Conservation (phyloP, 2,113 vertebrate genomes). For the Trochalopteron elliotii region DNA sequence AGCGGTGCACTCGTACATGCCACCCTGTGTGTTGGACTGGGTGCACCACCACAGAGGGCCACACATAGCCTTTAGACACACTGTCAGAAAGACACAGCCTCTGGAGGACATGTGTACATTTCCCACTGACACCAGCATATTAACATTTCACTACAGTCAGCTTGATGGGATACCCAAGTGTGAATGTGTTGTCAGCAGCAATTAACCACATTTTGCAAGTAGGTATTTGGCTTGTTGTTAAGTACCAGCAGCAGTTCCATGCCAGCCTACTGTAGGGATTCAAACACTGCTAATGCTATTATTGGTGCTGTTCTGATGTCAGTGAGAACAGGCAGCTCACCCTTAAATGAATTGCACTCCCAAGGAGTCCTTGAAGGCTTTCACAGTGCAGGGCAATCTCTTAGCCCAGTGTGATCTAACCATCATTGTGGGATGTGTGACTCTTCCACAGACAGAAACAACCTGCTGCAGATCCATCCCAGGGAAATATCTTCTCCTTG, state of each 20-base stretch:
- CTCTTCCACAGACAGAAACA: not conserved
- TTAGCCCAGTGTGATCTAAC: not conserved
- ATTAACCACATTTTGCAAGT: not conserved
- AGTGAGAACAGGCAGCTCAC: not conserved
- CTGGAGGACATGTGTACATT: not conserved
- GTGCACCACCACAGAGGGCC: not conserved
- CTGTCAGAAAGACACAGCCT: not conserved
- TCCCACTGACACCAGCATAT: not conserved
- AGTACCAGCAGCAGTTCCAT: not conserved
- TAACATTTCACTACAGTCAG: not conserved
- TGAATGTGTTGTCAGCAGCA: not conserved
- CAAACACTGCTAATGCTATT: not conserved
- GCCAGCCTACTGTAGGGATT: not conserved
- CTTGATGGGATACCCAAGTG: not conserved
- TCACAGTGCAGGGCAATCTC: accelerated
- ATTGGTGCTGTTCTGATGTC: not conserved
- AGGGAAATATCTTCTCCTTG: not conserved
- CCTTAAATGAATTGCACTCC: not conserved
- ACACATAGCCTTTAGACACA: not conserved
- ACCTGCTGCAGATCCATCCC: not conserved
- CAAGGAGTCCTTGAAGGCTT: not conserved
- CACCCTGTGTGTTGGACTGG: not conserved
- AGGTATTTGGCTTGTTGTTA: not conserved
- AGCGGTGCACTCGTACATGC: accelerated
- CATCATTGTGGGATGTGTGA: accelerated